Conservation (phyloP, 2,113 vertebrate genomes). For the Cynopterus brachyotis region DNA sequence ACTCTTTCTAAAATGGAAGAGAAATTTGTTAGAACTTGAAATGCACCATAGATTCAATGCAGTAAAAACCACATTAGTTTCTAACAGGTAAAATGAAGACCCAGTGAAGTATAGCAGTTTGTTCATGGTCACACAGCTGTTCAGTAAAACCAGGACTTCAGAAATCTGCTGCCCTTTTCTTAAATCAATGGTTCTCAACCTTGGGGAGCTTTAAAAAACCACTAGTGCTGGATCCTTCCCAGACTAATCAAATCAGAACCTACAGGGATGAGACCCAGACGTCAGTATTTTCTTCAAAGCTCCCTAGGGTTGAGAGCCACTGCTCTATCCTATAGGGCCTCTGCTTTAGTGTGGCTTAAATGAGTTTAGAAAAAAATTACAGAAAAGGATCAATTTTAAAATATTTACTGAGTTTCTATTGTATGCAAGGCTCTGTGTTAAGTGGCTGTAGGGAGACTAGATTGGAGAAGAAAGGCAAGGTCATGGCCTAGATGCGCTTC, state of each 20-base stretch:
- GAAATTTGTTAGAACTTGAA: neutral
- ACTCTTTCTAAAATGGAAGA: neutral
- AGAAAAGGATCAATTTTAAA: neutral
- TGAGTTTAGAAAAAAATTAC: neutral
- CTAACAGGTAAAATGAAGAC: neutral
- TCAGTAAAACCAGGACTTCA: constrained; percentile 16
- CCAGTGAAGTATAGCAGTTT: neutral
- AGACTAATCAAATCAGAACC: constrained; percentile 27
- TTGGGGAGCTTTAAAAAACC: neutral
- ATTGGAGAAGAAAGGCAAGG: neutral
- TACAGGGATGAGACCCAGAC: neutral
- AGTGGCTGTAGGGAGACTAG: neutral
- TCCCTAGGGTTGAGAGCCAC: neutral
- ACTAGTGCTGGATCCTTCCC: neutral
- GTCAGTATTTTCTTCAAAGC: neutral
- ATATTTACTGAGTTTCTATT: neutral
- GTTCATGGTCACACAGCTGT: neutral
- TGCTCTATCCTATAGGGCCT: neutral
- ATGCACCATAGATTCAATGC: neutral
- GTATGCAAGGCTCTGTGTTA: neutral
- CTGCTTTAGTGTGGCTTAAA: neutral
- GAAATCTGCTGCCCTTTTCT: neutral
- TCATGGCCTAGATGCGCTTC: neutral
- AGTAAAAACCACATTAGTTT: neutral
- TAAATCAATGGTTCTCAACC: neutral